phyloP scores from a whole-genome alignment of 1,140 invertebrate species.

The Calosoma granatense region DNA sequence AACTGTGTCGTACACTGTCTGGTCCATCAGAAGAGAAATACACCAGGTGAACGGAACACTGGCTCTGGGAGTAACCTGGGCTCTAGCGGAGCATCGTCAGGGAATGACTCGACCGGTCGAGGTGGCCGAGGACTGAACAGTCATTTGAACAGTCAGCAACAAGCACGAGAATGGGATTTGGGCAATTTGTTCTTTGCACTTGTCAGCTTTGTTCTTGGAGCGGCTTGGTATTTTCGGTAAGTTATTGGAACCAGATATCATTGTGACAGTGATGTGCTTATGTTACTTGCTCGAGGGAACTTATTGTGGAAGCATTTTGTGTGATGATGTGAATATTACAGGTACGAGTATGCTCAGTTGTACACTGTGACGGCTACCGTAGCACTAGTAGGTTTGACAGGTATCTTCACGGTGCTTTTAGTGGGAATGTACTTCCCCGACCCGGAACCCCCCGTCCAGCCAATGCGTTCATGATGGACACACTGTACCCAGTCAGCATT shows the following conservation, averaged over 20 bases:
- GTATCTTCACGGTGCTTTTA: slow-evolving; percentile 28
- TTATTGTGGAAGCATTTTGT: no score
- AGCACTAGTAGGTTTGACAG: slow-evolving; percentile 29
- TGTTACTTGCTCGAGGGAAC: no score
- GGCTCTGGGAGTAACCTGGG: slow-evolving; percentile 3
- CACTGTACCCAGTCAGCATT: no score
- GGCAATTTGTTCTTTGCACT: slow-evolving; percentile 29
- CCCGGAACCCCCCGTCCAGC: slow-evolving; percentile 15
- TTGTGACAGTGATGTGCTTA: no score
- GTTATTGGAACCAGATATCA: neutral
- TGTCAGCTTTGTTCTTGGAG: slow-evolving; percentile 26
- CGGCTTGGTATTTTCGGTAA: slow-evolving; percentile 33
- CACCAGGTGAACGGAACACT: slow-evolving; percentile 11
- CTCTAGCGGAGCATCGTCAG: neutral
- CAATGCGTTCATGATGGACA: no score
- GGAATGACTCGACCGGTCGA: slow-evolving; percentile 9
- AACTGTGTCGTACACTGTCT: slow-evolving; percentile 84
- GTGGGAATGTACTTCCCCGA: slow-evolving; percentile 31
- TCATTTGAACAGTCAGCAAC: slow-evolving; percentile 25
- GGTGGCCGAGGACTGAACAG: slow-evolving; percentile 6
- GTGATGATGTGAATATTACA: slow-evolving; percentile 15
- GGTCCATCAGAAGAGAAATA: slow-evolving; percentile 48
- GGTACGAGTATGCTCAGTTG: slow-evolving; percentile 32
- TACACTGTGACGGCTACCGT: slow-evolving; percentile 32
- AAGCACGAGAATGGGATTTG: slow-evolving; percentile 31